These are phyloP conservation scores for Bombyx mandarina DNA, from an alignment of 1,140 invertebrate genomes.

Conservation along the genomic window DNA sequence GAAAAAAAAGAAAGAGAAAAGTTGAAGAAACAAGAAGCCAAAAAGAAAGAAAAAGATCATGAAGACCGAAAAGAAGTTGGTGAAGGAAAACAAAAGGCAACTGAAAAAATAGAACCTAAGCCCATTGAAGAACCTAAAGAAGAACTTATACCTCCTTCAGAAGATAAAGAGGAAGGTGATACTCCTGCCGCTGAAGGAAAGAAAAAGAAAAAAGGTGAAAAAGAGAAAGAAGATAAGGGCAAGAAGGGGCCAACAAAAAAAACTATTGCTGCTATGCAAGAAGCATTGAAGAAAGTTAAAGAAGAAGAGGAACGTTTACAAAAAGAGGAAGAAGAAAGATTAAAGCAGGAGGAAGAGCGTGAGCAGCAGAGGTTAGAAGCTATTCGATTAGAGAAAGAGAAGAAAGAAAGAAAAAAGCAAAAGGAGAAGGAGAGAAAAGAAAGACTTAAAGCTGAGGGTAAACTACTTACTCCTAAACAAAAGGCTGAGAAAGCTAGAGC, in stretches of 20 bases:
- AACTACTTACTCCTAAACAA: conserved; percentile 92
- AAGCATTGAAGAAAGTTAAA: conserved; percentile 87
- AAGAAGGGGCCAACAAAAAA: conserved; percentile 82
- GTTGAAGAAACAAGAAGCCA: conserved; percentile 78
- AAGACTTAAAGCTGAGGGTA: conserved; percentile 94
- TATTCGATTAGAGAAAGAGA: conserved; percentile 85
- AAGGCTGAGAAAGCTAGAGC: conserved; percentile 90
- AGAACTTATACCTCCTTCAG: conserved; percentile 44
- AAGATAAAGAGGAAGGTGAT: conserved; percentile 48
- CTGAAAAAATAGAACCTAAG: conserved; percentile 32
- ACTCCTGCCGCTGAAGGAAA: conserved; percentile 68
- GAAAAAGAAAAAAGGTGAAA: conserved; percentile 71
- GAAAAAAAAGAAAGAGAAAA: conserved; percentile 90
- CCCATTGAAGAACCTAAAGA: conserved; percentile 13
- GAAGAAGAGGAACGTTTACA: conserved; percentile 89
- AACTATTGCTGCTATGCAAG: conserved; percentile 90
- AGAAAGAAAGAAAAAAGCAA: conserved; percentile 92
- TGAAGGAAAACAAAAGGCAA: conserved; percentile 41
- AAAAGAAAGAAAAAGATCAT: conserved; percentile 71
- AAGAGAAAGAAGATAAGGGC: conserved; percentile 65
- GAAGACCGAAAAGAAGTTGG: conserved; percentile 46
- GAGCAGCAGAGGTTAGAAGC: conserved; percentile 82
- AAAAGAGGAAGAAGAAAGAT: conserved; percentile 86
- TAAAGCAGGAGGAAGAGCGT: conserved; percentile 81
- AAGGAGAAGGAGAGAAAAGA: conserved; percentile 96